phyloP scores from a whole-genome alignment of 1,140 invertebrate species.

The Trypoxylus dichotomus region DNA sequence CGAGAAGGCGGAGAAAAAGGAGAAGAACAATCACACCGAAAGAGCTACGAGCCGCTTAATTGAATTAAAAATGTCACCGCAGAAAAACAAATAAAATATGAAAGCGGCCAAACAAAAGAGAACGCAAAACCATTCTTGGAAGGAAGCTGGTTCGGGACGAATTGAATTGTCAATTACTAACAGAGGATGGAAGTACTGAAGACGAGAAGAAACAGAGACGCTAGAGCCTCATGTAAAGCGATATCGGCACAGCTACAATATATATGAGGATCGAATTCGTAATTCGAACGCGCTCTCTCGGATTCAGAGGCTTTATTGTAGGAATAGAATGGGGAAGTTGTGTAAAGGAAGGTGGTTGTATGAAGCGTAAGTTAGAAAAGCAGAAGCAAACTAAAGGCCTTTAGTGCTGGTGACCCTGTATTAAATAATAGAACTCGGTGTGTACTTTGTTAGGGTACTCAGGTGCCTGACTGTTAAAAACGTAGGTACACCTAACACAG shows the following conservation, averaged over 20 bases:
- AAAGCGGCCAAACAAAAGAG: slow-evolving; percentile 41
- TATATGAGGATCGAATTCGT: not conserved
- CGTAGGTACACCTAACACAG: too few relatives aligned
- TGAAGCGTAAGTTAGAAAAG: too few relatives aligned
- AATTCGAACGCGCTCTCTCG: not conserved
- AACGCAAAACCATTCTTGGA: slow-evolving; percentile 37
- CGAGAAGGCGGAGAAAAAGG: not conserved
- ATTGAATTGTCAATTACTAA: slow-evolving; percentile 48
- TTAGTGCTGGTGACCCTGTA: too few relatives aligned
- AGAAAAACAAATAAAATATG: slow-evolving; percentile 41
- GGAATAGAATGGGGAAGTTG: too few relatives aligned
- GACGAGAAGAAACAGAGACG: not conserved
- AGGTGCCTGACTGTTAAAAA: too few relatives aligned
- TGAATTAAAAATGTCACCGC: slow-evolving; percentile 40
- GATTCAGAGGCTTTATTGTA: too few relatives aligned
- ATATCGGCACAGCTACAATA: not conserved
- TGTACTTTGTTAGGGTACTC: too few relatives aligned
- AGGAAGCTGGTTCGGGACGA: slow-evolving; percentile 36
- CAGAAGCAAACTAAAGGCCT: too few relatives aligned
- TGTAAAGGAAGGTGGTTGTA: too few relatives aligned
- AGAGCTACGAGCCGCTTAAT: slow-evolving; percentile 33
- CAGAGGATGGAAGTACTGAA: too few relatives aligned
- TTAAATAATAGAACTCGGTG: too few relatives aligned
- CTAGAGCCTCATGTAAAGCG: not conserved
- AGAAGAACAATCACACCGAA: too few relatives aligned